Conservation (phyloP, 2,113 vertebrate genomes). For the Meriones unguiculatus region DNA sequence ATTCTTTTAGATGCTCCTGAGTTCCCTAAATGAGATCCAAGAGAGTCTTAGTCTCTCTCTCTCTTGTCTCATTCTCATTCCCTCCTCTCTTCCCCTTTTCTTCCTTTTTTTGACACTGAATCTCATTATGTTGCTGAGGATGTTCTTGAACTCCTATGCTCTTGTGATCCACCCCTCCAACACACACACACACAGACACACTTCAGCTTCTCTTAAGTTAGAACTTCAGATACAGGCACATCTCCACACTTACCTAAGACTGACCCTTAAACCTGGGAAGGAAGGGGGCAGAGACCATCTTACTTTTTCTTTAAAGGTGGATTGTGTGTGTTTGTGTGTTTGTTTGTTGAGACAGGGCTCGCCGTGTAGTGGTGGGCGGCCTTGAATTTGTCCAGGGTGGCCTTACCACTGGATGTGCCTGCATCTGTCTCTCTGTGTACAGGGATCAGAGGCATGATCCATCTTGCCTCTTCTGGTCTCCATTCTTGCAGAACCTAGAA, state of each 20-base stretch:
- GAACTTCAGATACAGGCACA: not conserved
- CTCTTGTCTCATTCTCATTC: no score
- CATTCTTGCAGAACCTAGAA: not conserved
- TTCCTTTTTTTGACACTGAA: not conserved
- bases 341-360: not conserved
- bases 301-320: not conserved
- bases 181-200: no score
- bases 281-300: not conserved
- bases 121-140: not conserved
- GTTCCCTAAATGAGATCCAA: not conserved
- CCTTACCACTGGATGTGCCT: not conserved
- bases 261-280: not conserved
- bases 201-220: not conserved
- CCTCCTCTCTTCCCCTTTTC: not conserved
- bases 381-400: not conserved
- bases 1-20: not conserved
- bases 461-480: not conserved
- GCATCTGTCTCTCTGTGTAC: not conserved
- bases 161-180: not conserved
- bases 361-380: not conserved
- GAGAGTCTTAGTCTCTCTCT: no score
- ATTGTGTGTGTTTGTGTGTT: not conserved
- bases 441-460: not conserved
- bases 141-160: not conserved
- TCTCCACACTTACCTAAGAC: not conserved